phyloP scores from a whole-genome alignment of 37 sponge, comb jelly and placozoan species.

The Oopsacas minuta region DNA sequence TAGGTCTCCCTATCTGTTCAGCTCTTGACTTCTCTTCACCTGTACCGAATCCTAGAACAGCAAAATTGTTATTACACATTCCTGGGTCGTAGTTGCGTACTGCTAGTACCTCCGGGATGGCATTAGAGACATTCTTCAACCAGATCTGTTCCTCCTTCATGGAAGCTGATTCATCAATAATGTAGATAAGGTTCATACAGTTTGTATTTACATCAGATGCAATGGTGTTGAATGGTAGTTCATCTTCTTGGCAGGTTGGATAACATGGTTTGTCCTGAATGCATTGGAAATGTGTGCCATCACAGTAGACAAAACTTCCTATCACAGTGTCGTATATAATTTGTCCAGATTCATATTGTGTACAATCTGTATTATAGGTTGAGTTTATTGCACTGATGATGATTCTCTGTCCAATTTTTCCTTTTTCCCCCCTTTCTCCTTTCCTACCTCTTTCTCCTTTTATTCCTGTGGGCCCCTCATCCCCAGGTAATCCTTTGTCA shows the following conservation, averaged over 20 bases:
- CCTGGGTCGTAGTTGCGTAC: neutral
- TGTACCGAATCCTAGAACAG: neutral
- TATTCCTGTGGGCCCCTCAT: neutral
- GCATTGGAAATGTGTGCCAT: neutral
- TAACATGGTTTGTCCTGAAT: neutral
- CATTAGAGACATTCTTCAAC: neutral
- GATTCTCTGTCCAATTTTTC: neutral
- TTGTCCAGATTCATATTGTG: neutral
- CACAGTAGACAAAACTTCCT: neutral
- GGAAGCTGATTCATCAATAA: constrained; percentile 5
- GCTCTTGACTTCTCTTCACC: constrained; percentile 1
- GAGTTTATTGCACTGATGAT: neutral
- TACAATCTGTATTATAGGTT: neutral
- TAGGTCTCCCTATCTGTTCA: neutral
- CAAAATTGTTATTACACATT: neutral
- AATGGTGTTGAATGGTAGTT: neutral
- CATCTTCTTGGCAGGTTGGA: neutral
- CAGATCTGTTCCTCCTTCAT: neutral
- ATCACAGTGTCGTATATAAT: neutral
- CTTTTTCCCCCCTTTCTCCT: neutral
- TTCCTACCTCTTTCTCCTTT: neutral
- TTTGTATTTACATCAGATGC: neutral
- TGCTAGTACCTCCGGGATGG: neutral
- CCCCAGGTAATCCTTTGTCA: neutral
- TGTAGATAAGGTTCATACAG: neutral